These are phyloP conservation scores for Erinaceus europaeus DNA, from an alignment of 2,113 vertebrate species.

Conservation along the genomic window DNA sequence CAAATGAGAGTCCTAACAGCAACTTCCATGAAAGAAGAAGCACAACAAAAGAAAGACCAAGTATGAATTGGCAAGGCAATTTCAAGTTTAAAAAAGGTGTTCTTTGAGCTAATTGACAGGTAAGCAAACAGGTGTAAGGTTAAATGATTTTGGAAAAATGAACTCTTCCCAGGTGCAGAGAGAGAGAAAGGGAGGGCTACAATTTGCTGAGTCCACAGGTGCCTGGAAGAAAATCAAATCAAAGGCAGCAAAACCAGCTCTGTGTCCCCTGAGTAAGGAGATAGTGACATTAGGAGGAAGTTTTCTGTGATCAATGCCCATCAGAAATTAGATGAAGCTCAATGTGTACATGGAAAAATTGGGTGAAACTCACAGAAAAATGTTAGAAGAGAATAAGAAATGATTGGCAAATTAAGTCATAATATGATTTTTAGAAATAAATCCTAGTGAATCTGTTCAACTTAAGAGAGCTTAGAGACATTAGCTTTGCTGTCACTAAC, in stretches of 20 bases:
- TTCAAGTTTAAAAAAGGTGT: slow-evolving; percentile 43
- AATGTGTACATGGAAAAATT: neutral
- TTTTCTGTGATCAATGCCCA: neutral
- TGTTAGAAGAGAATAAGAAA: neutral
- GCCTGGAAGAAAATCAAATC: neutral
- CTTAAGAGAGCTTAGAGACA: neutral
- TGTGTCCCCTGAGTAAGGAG: neutral
- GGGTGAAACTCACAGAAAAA: neutral
- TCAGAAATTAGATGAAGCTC: neutral
- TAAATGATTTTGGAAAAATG: slow-evolving; percentile 50
- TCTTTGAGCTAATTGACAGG: slow-evolving; percentile 28
- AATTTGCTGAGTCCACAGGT: neutral
- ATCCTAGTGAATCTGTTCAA: neutral
- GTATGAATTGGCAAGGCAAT: neutral
- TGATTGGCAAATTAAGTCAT: neutral
- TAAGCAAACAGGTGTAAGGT: slow-evolving; percentile 31
- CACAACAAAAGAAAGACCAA: neutral
- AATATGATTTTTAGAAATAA: neutral
- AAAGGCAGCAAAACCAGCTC: neutral
- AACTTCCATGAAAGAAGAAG: neutral
- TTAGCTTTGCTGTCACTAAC: neutral
- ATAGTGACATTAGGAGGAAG: neutral
- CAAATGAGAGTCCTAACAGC: neutral
- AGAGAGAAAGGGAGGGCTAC: neutral
- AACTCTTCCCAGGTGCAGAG: slow-evolving; percentile 10